Evolutionary conservation across 2,113 vertebrate genomes (phyloP), one percentile per base, ranked within the genome.

Genomic region (Perca flavescens): DNA sequence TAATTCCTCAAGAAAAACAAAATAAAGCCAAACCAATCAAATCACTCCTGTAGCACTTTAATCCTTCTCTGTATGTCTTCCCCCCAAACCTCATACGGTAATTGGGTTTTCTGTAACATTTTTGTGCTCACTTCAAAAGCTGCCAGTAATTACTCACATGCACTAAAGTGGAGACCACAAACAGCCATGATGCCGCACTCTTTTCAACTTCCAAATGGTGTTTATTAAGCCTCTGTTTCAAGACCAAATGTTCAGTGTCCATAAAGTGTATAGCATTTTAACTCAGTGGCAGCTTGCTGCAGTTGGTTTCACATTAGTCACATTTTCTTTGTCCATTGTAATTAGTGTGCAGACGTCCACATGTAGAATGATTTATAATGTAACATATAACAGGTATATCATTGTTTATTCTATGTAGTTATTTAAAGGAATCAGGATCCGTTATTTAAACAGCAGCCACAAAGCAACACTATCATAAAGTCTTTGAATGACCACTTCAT

Each of bases 191-290:
- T 74, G 72, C 80, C 71, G 22, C 71, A 75, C 62, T 80, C 72
- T 70, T 86, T 91, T 92, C 74, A 90, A 85, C 34, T 40, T 73
- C 79, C 86, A 84, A 94, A 88, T 91, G 84, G 88, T 91, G 90
- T 91, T 92, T 89, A 92, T 87, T 89, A 90, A 84, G 85, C 86
- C 78, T 71, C 83, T 36, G 81, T 85, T 92, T 89, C 77, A 65
- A 86, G 82, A 71, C 75, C 49, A 57, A 65, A 82, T 28, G 69
- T 82, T 79, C 69, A 57, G 43, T 81, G 74, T 91, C 82, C 76
- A 89, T 85, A 77, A 85, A 91, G 61, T 65, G 40, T 13, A 43
- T 43, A 68, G 52, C 58, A 31, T 70, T 87, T 56, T 65, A 43
- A 77, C 63, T 80, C 61, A 13, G 57, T 50, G 75, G 71, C 57